Percentiles rank a stretch among this genome's conserved stretches.
Conservation (phyloP, 1,140 invertebrate genomes). For the Drosophila ogumai region DNA sequence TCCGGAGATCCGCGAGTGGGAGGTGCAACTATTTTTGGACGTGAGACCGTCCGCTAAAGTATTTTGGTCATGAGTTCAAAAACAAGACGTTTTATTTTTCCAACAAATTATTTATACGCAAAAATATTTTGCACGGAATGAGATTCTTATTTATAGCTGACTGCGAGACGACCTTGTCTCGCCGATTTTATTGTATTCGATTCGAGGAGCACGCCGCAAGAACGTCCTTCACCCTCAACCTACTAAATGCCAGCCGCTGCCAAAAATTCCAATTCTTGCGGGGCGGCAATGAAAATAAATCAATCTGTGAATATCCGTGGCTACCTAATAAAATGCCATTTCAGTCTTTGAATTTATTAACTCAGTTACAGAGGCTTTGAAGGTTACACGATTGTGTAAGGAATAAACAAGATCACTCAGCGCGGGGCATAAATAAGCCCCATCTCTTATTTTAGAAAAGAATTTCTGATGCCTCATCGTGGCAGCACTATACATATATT, state of each 20-base stretch:
- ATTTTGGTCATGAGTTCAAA: conserved; percentile 80
- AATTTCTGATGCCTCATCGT: conserved; percentile 17
- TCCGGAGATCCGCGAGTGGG: conserved; percentile 16
- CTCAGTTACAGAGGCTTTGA: conserved; percentile 8
- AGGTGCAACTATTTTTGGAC: conserved; percentile 67
- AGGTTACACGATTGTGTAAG: conserved; percentile 21
- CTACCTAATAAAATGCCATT: conserved; percentile 22
- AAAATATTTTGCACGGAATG: conserved; percentile 67
- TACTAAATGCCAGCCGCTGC: conserved; percentile 49
- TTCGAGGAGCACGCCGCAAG: conserved; percentile 66
- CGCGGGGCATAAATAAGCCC: conserved; percentile 14
- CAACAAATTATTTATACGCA: conserved; percentile 76
- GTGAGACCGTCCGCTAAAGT: conserved; percentile 76
- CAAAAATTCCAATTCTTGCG: conserved; percentile 45
- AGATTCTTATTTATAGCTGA: conserved; percentile 68
- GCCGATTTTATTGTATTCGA: conserved; percentile 29
- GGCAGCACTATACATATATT: conserved; percentile 19
- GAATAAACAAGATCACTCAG: conserved; percentile 37
- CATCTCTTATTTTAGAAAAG: conserved; percentile 23
- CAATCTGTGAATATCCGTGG: conserved; percentile 7
- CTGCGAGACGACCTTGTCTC: conserved; percentile 73
- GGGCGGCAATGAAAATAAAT: conserved; percentile 38
- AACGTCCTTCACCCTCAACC: conserved; percentile 77
- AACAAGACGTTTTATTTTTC: conserved; percentile 74
- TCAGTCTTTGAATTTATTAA: conserved; percentile 11